These are phyloP conservation scores for Perizoma flavofasciatum DNA, from an alignment of 2,888 invertebrate genomes.

Conservation along the genomic window DNA sequence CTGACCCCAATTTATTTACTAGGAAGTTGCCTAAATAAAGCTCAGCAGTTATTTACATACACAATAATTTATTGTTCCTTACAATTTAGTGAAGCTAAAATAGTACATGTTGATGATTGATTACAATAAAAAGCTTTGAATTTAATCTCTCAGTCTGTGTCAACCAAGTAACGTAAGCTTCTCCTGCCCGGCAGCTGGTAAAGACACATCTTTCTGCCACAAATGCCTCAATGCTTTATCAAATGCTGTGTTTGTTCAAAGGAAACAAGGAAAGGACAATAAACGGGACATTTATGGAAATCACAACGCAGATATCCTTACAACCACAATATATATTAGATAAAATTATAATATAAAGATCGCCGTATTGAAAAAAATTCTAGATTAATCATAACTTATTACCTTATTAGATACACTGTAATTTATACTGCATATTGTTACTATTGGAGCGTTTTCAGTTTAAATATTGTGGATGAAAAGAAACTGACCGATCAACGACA, in stretches of 20 bases:
- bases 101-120: constrained; percentile 78
- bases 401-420: constrained; percentile 83
- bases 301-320: constrained; percentile 85
- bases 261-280: constrained; percentile 65
- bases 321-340: constrained; percentile 89
- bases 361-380: constrained; percentile 85
- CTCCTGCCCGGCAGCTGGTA: constrained; percentile 67
- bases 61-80: constrained; percentile 85
- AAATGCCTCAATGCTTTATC: constrained; percentile 54
- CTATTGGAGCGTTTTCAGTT: constrained; percentile 76
- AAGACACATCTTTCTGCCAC: constrained; percentile 73
- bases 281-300: constrained; percentile 76
- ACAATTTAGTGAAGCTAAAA: constrained; percentile 84
- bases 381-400: constrained; percentile 82
- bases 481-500: constrained; percentile 79
- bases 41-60: constrained; percentile 81
- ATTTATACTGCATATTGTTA: constrained; percentile 79
- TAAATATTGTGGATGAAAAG: constrained; percentile 83
- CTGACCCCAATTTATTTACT: constrained; percentile 27
- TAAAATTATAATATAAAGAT: constrained; percentile 85
- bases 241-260: constrained; percentile 40
- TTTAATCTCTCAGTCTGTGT: constrained; percentile 71
- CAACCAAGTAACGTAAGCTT: constrained; percentile 72
- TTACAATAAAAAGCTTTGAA: constrained; percentile 81
- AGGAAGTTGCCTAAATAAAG: constrained; percentile 79